A percentile compares a stretch with the other conserved stretches of the same genome.
phyloP scores from a whole-genome alignment of 2,797 vertebrate species.

The Delichon dasypus region DNA sequence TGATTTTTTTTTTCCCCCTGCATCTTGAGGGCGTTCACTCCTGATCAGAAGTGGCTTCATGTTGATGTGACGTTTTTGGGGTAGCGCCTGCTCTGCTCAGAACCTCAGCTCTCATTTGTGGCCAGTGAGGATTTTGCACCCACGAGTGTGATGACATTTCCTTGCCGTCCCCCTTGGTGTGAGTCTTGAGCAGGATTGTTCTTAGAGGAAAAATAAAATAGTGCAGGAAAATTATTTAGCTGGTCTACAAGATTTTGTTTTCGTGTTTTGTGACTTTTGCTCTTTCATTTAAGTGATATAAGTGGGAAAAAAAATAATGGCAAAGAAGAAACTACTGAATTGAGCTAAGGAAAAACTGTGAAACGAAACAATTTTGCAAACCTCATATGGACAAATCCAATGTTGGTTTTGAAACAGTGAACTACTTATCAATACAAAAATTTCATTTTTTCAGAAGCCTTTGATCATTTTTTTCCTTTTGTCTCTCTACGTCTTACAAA shows the following conservation, averaged over 20 bases:
- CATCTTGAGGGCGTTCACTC: not conserved
- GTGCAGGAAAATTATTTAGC: not conserved
- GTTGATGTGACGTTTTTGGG: not conserved
- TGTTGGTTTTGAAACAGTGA: not conserved
- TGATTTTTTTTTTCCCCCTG: not conserved
- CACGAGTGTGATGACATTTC: not conserved
- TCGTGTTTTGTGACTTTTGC: not conserved
- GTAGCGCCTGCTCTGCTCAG: not conserved
- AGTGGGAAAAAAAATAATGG: not conserved
- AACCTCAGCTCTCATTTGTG: not conserved
- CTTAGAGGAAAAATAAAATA: not conserved
- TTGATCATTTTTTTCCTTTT: not conserved
- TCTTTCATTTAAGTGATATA: not conserved
- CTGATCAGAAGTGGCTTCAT: not conserved
- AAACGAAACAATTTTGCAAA: not conserved
- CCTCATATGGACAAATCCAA: not conserved
- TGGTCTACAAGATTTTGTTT: not conserved
- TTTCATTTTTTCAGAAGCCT: not conserved
- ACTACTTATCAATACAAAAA: not conserved
- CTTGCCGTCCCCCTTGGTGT: not conserved
- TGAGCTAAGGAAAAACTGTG: not conserved
- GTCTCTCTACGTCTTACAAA: not conserved
- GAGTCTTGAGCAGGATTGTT: not conserved
- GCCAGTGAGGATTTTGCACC: not conserved
- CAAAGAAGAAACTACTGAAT: not conserved